A percentile compares a stretch with the other conserved stretches of the same genome.
These are phyloP conservation scores for Diplosoma virens DNA, from an alignment of 23 tunicate species.

Conservation along the genomic window DNA sequence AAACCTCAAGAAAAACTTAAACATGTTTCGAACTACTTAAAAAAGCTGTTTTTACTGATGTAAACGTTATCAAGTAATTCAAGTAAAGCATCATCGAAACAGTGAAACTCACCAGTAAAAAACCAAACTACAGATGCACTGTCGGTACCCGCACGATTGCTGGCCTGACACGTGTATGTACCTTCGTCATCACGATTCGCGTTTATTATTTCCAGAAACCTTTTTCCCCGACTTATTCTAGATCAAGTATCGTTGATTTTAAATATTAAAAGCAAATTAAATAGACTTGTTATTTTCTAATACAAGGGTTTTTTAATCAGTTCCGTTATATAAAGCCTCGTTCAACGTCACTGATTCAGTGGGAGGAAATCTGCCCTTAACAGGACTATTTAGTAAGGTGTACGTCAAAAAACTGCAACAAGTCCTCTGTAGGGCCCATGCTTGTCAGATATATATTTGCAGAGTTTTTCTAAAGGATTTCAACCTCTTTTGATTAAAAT, in stretches of 20 bases:
- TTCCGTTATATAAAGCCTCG: too few relatives aligned
- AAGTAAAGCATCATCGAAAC: background rate
- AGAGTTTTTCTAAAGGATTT: too few relatives aligned
- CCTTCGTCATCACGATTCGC: slow-evolving; percentile 82
- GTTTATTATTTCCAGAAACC: slow-evolving; percentile 55
- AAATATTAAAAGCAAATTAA: too few relatives aligned
- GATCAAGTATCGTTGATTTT: background rate
- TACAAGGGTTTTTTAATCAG: too few relatives aligned
- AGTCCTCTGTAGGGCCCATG: too few relatives aligned
- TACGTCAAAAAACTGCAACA: too few relatives aligned
- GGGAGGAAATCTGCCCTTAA: too few relatives aligned
- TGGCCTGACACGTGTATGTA: slow-evolving; percentile 85
- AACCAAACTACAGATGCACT: slow-evolving; percentile 55
- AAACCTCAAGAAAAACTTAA: background rate
- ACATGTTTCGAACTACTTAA: background rate
- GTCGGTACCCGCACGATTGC: slow-evolving; percentile 81
- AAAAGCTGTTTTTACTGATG: background rate
- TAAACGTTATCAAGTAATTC: background rate
- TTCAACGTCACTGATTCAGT: too few relatives aligned
- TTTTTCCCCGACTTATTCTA: slow-evolving; percentile 56
- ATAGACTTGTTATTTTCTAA: too few relatives aligned
- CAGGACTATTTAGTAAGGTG: too few relatives aligned
- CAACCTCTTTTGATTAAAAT: too few relatives aligned
- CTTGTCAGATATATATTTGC: too few relatives aligned
- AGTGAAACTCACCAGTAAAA: slow-evolving; percentile 76